Evolutionary conservation across 1,140 invertebrate genomes (phyloP), one percentile per base, ranked within the genome.

Genomic region (Pemphigus obesinymphae): DNA sequence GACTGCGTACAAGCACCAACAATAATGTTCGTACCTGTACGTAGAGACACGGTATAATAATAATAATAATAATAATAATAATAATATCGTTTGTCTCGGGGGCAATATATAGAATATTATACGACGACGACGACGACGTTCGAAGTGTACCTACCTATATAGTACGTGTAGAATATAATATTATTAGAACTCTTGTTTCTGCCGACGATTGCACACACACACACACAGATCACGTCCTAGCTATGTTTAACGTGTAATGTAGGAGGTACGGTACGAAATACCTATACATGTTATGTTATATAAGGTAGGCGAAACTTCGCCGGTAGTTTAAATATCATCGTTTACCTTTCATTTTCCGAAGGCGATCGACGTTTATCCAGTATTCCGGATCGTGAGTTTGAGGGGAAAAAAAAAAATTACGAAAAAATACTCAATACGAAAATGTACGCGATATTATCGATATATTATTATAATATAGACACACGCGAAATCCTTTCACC

Each of bases 261-360:
- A n/a, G n/a, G n/a, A n/a, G n/a, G n/a, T n/a, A n/a, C 37, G 37
- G 4, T 40, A 48, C 17, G 31, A 31, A 66, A 34, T 34, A 20
- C 17, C 8, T 34, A 34, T 0, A 17, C 29, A 29, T 17, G 29
- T 43, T 20, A 45, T 29, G 23, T 45, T n/a, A 72, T 29, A 50
- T 1, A 10, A 29, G 34, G 6, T 17, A 72, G 4, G 40, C 13
- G 10, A 34, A 45, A 23, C 13, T 43, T 23, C 26, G 43, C 43
- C 43, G 1, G 40, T 45, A 17, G 26, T 31, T 10, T 29, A 76
- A 76, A 76, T 5, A 11, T 11, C 13, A 45, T 45, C 43, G n/a
- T 40, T 78, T 78, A 78, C 75, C 75, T 78, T 78, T 78, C 75
- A 78, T 78, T 78, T 34, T 78, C 75, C 75, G 75, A 78, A 55